Evolutionary conservation across 2,113 vertebrate species (phyloP), one percentile per base, ranked within the genome.

Genomic region (Osmerus mordax): DNA sequence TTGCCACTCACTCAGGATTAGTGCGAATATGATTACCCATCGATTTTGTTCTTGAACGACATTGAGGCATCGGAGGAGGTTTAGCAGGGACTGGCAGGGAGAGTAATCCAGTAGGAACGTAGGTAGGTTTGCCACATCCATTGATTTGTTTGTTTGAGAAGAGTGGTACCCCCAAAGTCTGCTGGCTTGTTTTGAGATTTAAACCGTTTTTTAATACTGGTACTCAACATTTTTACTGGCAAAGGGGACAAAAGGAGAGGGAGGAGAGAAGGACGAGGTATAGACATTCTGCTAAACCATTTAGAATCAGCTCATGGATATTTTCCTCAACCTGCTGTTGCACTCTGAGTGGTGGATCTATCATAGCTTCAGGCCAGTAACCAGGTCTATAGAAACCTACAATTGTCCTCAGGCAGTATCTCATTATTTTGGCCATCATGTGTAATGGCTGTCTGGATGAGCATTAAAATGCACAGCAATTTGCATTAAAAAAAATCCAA

Each of bases 101-200:
- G 70, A 84, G 64, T 82, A 78, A 83, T 84, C 75, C 59, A 73
- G 73, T 77, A 73, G 61, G 77, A 76, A 1, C 5, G 60, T 72
- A 47, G 32, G 32, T 6, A 36, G 41, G 69, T 82, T 83, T 72
- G 52, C 75, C 70, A 64, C 65, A 71, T 78, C 77, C 18, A 74
- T 72, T 87, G 80, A 88, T 87, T 88, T 85, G 82, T 88, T 87
- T 87, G 84, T 82, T 75, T 80, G 75, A 78, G 64, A 84, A 77
- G 82, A 79, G 73, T 78, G 71, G 78, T 29, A 15, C n/a, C 73
- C 81, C 79, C 13, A 47, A 72, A 80, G 75, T 76, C 76, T 60
- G 29, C 47, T 28, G 14, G 23, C 36, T 80, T 79, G 76, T 77
- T 80, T 79, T 78, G 61, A 72, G 74, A 81, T 76, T 79, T 67